Conservation (phyloP, 92 coral and sea anemone genomes). For the Actinernus sp. region DNA sequence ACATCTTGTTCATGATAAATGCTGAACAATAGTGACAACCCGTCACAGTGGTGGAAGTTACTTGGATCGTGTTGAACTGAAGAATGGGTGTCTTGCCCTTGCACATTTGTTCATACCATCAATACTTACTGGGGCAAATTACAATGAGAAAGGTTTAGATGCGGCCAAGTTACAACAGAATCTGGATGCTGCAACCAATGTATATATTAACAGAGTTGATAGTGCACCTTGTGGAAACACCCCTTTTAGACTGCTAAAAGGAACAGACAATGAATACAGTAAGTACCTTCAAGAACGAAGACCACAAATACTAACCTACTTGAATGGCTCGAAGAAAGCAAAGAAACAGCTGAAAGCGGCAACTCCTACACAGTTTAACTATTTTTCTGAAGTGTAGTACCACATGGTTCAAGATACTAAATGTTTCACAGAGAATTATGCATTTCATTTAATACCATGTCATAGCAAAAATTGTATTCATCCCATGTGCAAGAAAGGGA, state of each 20-base stretch:
- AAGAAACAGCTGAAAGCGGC: too few species aligned
- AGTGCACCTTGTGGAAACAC: too few species aligned
- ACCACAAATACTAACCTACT: conserved; percentile 32
- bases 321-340: conserved; percentile 32
- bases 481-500: too few species aligned
- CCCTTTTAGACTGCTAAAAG: too few species aligned
- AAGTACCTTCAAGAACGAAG: too few species aligned
- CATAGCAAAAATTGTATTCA: too few species aligned
- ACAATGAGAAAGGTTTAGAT: conserved; percentile 27
- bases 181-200: too few species aligned
- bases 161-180: too few species aligned
- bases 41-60: conserved; percentile 53
- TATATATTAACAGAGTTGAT: too few species aligned
- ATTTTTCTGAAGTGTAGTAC: conserved; percentile 25
- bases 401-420: conserved; percentile 21
- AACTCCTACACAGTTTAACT: conserved; percentile 18
- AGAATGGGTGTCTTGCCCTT: conserved; percentile 35
- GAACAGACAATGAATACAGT: too few species aligned
- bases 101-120: conserved; percentile 48
- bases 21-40: conserved; percentile 25
- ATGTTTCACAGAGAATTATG: too few species aligned
- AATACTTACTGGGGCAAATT: conserved; percentile 28
- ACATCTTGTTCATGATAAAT: conserved; percentile 1
- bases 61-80: conserved; percentile 40
- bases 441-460: too few species aligned